phyloP scores from a whole-genome alignment of 1,140 invertebrate species.

The Mycetomoellerius zeteki region DNA sequence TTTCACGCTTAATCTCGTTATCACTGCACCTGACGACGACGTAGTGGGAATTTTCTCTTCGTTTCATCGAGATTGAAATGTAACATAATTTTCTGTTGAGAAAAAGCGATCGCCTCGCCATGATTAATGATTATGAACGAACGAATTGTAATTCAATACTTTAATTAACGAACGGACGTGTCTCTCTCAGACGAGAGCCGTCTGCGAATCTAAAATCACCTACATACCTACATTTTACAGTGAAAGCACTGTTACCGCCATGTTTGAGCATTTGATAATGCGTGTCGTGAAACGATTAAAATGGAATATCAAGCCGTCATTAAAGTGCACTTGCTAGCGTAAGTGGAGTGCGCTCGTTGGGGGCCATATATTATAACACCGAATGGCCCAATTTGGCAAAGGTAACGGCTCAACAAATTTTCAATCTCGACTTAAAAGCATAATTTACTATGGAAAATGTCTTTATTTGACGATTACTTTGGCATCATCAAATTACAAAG shows the following conservation, averaged over 20 bases:
- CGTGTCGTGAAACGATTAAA: conserved; percentile 52
- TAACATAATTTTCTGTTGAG: conserved; percentile 23
- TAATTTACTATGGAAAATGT: neutral
- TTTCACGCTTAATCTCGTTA: conserved; percentile 30
- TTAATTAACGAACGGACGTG: conserved; percentile 22
- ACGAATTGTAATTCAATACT: conserved; percentile 41
- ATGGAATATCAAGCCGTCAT: conserved; percentile 34
- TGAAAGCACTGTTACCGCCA: conserved; percentile 40
- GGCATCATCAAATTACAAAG: conserved; percentile 5
- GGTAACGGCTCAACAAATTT: neutral
- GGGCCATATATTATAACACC: neutral
- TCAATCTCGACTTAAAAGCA: neutral
- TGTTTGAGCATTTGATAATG: conserved; percentile 54
- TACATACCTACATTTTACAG: conserved; percentile 66
- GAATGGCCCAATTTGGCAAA: conserved; percentile 18
- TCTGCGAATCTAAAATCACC: conserved; percentile 60
- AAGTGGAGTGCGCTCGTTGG: conserved; percentile 29
- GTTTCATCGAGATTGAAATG: conserved; percentile 5
- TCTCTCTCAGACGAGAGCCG: conserved; percentile 5
- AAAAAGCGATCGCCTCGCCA: neutral
- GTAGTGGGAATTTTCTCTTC: conserved; percentile 24
- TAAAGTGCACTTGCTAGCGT: conserved; percentile 32
- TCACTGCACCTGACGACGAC: neutral
- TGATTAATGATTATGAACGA: neutral
- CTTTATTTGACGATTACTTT: conserved; percentile 9